phyloP scores from a whole-genome alignment of 2,797 vertebrate genomes.

The Delichon dasypus region DNA sequence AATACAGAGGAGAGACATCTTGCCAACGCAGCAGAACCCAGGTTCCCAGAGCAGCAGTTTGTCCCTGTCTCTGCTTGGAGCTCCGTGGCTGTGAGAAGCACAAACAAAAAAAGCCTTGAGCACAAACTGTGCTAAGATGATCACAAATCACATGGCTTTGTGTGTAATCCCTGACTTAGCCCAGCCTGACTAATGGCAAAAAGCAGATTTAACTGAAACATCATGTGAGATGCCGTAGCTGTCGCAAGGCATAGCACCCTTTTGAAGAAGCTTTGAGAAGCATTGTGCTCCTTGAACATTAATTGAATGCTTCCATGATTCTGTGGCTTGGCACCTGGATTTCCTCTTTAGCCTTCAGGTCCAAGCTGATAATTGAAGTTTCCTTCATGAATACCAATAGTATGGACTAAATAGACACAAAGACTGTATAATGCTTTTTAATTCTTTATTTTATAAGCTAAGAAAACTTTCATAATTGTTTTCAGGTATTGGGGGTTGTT shows the following conservation, averaged over 20 bases:
- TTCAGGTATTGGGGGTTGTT: background rate
- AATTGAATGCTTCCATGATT: background rate
- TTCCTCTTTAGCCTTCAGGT: background rate
- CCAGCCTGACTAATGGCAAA: background rate
- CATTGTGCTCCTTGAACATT: background rate
- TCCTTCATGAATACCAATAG: background rate
- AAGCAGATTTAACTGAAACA: background rate
- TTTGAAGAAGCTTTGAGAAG: background rate
- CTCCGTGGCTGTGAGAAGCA: background rate
- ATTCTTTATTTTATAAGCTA: background rate
- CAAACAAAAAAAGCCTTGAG: background rate
- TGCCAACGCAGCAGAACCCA: background rate
- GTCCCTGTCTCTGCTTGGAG: background rate
- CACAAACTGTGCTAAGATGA: background rate
- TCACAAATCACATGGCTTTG: background rate
- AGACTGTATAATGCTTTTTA: background rate
- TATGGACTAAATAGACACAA: background rate
- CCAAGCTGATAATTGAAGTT: background rate
- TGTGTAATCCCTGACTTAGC: background rate
- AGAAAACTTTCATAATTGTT: background rate
- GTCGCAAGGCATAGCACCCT: background rate
- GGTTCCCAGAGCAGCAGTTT: accelerated
- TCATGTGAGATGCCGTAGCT: background rate
- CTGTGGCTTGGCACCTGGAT: background rate
- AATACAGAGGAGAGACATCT: background rate